phyloP scores from a whole-genome alignment of 2,797 vertebrate species.

The Anguilla megastoma region DNA sequence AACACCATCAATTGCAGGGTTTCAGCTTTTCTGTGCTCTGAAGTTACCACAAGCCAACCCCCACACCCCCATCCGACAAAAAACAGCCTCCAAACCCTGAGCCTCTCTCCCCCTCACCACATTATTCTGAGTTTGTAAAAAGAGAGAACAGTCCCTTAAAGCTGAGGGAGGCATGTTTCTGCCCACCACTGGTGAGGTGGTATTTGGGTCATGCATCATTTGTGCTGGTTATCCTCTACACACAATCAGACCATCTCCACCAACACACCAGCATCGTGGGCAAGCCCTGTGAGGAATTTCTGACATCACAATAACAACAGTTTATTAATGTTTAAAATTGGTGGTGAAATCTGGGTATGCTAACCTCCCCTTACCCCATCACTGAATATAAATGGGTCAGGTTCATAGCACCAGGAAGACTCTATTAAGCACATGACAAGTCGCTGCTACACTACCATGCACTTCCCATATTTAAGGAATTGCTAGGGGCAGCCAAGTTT shows the following conservation, averaged over 20 bases:
- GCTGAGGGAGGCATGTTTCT: neutral
- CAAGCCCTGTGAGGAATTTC: constrained; percentile 30
- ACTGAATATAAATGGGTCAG: neutral
- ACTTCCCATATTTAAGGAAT: neutral
- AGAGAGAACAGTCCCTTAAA: constrained; percentile 18
- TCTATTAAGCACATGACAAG: neutral
- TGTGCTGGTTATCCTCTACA: constrained; percentile 19
- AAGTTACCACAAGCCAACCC: neutral
- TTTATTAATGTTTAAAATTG: constrained; percentile 41
- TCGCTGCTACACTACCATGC: neutral
- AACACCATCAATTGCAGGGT: constrained; percentile 80
- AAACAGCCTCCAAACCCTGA: neutral
- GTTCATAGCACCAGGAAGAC: neutral
- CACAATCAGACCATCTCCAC: constrained; percentile 14
- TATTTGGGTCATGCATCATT: constrained; percentile 1
- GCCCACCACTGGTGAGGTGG: constrained; percentile 5
- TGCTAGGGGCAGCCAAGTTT: constrained; percentile 8
- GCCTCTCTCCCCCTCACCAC: constrained; percentile 45
- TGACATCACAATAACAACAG: constrained; percentile 43
- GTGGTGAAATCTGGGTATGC: constrained; percentile 32
- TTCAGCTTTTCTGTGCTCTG: constrained; percentile 69
- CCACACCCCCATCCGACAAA: neutral
- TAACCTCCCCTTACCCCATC: neutral
- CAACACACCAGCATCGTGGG: constrained; percentile 30
- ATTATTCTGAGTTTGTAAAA: constrained; percentile 19